Conservation (phyloP, 2,888 invertebrate genomes). For the Drosophila putrida region DNA sequence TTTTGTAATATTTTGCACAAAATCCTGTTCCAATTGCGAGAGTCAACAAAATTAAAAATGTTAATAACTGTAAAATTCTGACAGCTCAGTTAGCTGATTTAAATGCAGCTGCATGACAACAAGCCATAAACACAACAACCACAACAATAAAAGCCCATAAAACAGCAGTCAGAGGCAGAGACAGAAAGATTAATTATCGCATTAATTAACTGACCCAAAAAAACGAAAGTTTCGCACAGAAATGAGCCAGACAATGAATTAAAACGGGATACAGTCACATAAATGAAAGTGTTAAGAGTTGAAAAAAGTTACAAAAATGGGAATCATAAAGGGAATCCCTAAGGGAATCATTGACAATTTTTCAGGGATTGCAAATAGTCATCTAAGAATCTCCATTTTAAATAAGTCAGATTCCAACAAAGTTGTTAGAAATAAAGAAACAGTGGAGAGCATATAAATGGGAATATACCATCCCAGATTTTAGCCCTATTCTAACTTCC, state of each 20-base stretch:
- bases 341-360: background rate
- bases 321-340: background rate
- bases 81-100: constrained; percentile 76
- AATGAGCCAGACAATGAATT: constrained; percentile 8
- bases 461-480: no score
- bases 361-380: background rate
- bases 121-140: constrained; percentile 41
- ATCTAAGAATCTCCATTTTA: background rate
- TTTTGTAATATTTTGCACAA: constrained; percentile 14
- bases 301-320: background rate
- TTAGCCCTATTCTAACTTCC: no score
- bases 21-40: constrained; percentile 34
- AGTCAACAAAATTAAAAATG: constrained; percentile 32
- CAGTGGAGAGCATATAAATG: no score
- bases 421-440: no score
- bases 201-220: constrained; percentile 84
- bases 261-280: constrained; percentile 26
- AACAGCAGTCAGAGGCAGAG: constrained; percentile 35
- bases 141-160: constrained; percentile 46
- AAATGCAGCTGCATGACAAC: constrained; percentile 57
- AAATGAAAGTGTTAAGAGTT: constrained; percentile 55
- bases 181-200: constrained; percentile 80
- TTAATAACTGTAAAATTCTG: constrained; percentile 76
- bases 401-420: no score
- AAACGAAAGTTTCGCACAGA: constrained; percentile 77